These are phyloP conservation scores for Sphaerophoria rueppellii DNA, from an alignment of 2,888 invertebrate genomes.

Conservation along the genomic window DNA sequence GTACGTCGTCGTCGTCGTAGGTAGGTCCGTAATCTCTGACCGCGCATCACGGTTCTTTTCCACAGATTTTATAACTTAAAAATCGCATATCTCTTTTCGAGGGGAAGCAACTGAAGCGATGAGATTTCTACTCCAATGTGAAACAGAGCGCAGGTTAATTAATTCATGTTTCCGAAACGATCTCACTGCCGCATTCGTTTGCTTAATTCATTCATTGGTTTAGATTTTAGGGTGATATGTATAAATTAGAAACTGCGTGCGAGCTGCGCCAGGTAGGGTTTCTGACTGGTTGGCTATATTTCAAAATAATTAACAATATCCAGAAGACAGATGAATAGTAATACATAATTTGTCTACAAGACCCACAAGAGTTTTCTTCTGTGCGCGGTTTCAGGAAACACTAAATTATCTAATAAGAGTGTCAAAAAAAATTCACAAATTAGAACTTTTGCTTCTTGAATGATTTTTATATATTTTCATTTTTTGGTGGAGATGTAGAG, in stretches of 20 bases:
- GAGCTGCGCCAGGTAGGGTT: constrained; percentile 3
- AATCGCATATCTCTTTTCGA: constrained; percentile 21
- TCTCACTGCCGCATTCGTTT: constrained; percentile 16
- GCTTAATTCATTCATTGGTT: constrained; percentile 52
- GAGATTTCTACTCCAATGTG: constrained; percentile 53
- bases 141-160: constrained; percentile 68
- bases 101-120: constrained; percentile 56
- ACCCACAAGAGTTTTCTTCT: constrained; percentile 27
- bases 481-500: constrained; percentile 43
- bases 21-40: constrained; percentile 45
- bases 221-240: constrained; percentile 16
- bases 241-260: neutral
- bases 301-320: constrained; percentile 32
- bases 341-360: constrained; percentile 35
- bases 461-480: constrained; percentile 8
- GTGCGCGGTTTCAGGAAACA: constrained; percentile 45
- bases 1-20: neutral
- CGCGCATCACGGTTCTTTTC: constrained; percentile 40
- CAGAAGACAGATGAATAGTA: neutral
- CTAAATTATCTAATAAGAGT: constrained; percentile 55
- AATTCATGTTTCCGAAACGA: constrained; percentile 54
- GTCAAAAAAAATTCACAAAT: constrained; percentile 46
- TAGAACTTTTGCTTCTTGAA: constrained; percentile 23
- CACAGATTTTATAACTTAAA: constrained; percentile 8
- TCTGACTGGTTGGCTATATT: neutral